Conservation (phyloP, 2,113 vertebrate species). For the Butastur rufipennis region DNA sequence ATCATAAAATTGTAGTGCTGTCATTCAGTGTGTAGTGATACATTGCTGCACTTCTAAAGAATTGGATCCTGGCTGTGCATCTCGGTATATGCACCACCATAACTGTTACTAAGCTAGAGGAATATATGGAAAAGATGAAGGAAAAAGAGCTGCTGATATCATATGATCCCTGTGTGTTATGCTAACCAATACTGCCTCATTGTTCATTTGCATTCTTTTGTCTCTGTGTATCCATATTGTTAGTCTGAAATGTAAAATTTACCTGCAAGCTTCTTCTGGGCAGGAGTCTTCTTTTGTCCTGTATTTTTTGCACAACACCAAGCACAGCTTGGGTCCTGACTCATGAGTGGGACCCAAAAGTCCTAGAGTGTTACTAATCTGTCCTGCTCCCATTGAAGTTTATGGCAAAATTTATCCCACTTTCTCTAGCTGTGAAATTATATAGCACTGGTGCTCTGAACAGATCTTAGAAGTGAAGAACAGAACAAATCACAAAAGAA, state of each 20-base stretch:
- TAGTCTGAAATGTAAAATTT: background rate
- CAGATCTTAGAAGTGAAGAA: background rate
- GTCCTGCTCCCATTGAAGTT: background rate
- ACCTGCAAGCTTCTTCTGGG: background rate
- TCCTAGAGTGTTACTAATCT: background rate
- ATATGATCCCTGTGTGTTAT: background rate
- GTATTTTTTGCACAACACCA: background rate
- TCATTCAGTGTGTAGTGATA: background rate
- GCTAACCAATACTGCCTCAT: background rate
- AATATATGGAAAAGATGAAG: background rate
- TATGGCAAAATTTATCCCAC: background rate
- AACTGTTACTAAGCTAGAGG: background rate
- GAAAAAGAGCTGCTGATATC: background rate
- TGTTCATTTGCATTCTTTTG: background rate
- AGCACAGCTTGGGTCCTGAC: background rate
- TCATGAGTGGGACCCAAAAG: background rate
- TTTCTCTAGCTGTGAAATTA: background rate
- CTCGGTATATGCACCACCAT: accelerated
- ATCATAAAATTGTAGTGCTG: background rate
- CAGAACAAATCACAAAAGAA: background rate
- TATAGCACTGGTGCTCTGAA: background rate
- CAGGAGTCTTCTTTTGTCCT: background rate
- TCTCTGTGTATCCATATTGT: background rate
- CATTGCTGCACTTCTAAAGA: background rate
- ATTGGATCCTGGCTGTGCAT: background rate